phyloP scores from a whole-genome alignment of 92 coral and sea anemone genomes.

The Phenganax marumi region DNA sequence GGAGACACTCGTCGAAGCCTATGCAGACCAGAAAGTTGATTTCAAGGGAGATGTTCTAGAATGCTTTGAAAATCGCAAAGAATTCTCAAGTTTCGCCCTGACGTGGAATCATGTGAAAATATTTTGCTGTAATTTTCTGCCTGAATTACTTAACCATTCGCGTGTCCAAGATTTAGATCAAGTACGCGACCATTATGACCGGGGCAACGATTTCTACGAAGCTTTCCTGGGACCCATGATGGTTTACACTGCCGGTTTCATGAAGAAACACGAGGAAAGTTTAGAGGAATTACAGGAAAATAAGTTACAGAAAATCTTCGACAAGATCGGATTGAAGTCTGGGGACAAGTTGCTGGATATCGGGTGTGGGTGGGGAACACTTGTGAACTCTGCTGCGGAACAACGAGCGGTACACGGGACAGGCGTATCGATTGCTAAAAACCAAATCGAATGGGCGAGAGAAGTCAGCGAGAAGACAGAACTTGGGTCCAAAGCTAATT shows the following conservation, averaged over 20 bases:
- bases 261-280: slow-evolving; percentile 63
- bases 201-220: slow-evolving; percentile 93
- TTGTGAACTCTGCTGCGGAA: slow-evolving; percentile 92
- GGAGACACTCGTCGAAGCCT: slow-evolving; percentile 81
- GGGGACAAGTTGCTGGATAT: slow-evolving; percentile 87
- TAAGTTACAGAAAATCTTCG: slow-evolving; percentile 78
- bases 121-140: slow-evolving; percentile 73
- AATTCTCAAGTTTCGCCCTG: slow-evolving; percentile 75
- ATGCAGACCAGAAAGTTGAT: slow-evolving; percentile 92
- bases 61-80: slow-evolving; percentile 80
- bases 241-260: slow-evolving; percentile 91
- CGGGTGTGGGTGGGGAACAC: slow-evolving; percentile 99
- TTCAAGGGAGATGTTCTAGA: slow-evolving; percentile 85
- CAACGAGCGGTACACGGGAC: slow-evolving; percentile 72
- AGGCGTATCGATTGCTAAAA: slow-evolving; percentile 84
- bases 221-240: slow-evolving; percentile 90
- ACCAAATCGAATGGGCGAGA: slow-evolving; percentile 83
- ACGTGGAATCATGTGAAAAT: slow-evolving; percentile 79
- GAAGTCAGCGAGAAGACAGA: slow-evolving; percentile 60
- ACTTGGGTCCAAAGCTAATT: slow-evolving; percentile 59
- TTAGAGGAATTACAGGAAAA: slow-evolving; percentile 84
- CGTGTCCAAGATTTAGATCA: slow-evolving; percentile 89
- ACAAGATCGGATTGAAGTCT: slow-evolving; percentile 78
- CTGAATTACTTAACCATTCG: slow-evolving; percentile 88
- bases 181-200: slow-evolving; percentile 96